Percentiles rank a stretch among this genome's conserved stretches.
Conservation (phyloP, 2,888 invertebrate genomes). For the Nephrotoma flavescens region DNA sequence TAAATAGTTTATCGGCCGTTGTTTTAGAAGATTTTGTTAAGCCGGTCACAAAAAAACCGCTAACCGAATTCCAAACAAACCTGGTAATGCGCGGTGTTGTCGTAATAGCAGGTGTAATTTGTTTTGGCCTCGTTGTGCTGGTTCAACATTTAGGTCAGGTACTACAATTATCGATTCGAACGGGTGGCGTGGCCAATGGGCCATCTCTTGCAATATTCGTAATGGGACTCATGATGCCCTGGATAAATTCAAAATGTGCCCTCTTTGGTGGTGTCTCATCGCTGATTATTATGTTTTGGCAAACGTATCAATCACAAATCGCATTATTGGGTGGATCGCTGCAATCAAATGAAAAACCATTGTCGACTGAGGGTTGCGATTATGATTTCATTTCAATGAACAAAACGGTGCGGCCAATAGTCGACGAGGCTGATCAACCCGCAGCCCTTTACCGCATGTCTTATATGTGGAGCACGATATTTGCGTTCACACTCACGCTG, state of each 20-base stretch:
- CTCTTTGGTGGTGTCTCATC: constrained; percentile 50
- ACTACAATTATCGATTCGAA: constrained; percentile 43
- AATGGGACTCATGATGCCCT: constrained; percentile 37
- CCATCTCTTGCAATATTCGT: constrained; percentile 55
- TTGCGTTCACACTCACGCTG: constrained; percentile 24
- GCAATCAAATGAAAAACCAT: constrained; percentile 38
- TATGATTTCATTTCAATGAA: constrained; percentile 17
- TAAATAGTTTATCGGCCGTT: background rate
- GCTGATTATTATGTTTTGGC: constrained; percentile 47
- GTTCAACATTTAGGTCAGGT: constrained; percentile 64
- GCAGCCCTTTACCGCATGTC: constrained; percentile 42
- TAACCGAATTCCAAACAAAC: constrained; percentile 37
- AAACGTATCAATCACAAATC: constrained; percentile 38
- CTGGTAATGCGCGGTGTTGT: constrained; percentile 53
- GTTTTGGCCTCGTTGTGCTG: constrained; percentile 47
- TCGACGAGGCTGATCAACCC: background rate
- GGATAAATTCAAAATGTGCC: constrained; percentile 40
- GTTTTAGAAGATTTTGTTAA: constrained; percentile 55
- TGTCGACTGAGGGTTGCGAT: constrained; percentile 35
- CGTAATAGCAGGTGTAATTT: constrained; percentile 47
- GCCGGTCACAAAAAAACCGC: constrained; percentile 41
- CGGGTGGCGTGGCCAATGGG: constrained; percentile 50
- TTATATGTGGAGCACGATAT: background rate
- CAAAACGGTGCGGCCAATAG: background rate
- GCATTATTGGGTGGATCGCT: constrained; percentile 47